Evolutionary conservation across 2,113 vertebrate species (phyloP).

Genomic region (Charina bottae): DNA sequence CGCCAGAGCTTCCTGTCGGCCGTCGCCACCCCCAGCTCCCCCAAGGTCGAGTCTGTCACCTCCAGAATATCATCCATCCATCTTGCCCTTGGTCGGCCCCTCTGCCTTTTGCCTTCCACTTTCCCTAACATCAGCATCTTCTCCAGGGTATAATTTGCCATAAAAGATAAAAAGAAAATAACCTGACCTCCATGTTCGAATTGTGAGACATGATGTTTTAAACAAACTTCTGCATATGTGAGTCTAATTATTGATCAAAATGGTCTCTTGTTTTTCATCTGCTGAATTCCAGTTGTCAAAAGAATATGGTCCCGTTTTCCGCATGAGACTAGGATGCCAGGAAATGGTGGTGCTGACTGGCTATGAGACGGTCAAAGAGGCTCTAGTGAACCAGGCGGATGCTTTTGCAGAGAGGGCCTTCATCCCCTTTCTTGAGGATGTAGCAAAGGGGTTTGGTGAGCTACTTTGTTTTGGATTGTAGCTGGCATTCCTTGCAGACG

Average conservation of each 20-base stretch:
- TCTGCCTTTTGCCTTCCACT: too few species aligned
- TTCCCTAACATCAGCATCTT: too few species aligned
- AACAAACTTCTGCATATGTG: background rate
- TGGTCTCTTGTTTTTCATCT: background rate
- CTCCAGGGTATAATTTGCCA: background rate
- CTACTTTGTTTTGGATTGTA: background rate
- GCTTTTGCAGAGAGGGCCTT: constrained; percentile 67
- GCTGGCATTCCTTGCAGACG: too few species aligned
- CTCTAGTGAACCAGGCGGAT: constrained; percentile 66
- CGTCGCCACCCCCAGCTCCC: too few species aligned
- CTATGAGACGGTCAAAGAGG: constrained; percentile 74
- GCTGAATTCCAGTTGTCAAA: constrained; percentile 35
- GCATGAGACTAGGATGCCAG: constrained; percentile 49
- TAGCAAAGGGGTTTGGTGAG: constrained; percentile 60
- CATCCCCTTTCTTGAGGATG: constrained; percentile 65
- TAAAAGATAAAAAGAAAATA: background rate
- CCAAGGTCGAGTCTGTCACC: too few species aligned
- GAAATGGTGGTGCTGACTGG: constrained; percentile 70
- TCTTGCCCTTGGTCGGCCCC: too few species aligned
- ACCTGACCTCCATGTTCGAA: background rate
- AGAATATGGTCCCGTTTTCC: constrained; percentile 47
- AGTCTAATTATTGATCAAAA: background rate
- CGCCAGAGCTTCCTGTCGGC: too few species aligned
- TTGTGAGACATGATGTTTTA: background rate
- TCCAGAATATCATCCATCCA: too few species aligned